Percentiles rank a stretch among this genome's conserved stretches.
Conservation (phyloP, 2,113 vertebrate species). For the Muntiacus reevesi region DNA sequence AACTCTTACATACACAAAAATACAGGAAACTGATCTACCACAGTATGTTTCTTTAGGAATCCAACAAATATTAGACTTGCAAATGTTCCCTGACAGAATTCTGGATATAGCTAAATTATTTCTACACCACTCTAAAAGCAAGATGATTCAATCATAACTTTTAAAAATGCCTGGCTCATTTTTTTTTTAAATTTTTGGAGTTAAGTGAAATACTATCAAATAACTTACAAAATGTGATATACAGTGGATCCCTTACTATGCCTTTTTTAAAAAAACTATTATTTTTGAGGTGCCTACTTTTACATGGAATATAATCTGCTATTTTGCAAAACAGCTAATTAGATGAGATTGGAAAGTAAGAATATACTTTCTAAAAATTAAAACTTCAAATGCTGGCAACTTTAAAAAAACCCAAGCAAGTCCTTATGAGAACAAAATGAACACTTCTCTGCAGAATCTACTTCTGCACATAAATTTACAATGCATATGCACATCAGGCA, state of each 20-base stretch:
- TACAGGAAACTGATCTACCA: not conserved
- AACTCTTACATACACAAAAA: not conserved
- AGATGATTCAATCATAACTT: not conserved
- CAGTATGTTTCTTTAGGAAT: not conserved
- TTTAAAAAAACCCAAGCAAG: not conserved
- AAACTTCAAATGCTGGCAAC: slow-evolving; percentile 10
- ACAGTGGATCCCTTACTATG: not conserved
- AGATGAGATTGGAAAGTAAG: not conserved
- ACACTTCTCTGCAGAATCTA: not conserved
- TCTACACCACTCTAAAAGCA: not conserved
- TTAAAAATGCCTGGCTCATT: not conserved
- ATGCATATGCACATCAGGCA: rapidly evolving
- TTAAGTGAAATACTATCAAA: not conserved
- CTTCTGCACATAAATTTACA: not conserved
- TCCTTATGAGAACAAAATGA: not conserved
- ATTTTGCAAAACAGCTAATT: not conserved
- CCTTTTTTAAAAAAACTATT: not conserved
- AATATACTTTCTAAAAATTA: not conserved
- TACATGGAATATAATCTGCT: not conserved
- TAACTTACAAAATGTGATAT: not conserved
- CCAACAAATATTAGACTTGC: not conserved
- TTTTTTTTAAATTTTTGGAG: not conserved
- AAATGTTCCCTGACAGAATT: not conserved
- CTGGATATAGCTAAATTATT: not conserved
- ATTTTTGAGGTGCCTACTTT: not conserved